Evolutionary conservation across 2,797 vertebrate genomes (phyloP).

Genomic region (Sternotherus odoratus): DNA sequence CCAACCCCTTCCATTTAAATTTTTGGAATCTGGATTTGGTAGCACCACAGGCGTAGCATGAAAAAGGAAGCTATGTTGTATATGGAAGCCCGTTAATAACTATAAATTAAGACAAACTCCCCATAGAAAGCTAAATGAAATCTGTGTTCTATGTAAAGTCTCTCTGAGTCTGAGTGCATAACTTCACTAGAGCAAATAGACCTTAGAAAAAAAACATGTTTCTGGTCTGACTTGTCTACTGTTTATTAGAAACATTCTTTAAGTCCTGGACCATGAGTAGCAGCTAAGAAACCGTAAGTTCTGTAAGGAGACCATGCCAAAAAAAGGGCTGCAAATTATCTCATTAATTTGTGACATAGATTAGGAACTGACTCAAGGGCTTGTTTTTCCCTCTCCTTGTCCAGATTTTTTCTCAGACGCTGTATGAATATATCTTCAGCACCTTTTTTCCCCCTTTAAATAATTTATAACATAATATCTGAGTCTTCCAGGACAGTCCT

Average conservation of each 20-base stretch:
- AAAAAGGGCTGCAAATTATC: background rate
- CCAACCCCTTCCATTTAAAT: background rate
- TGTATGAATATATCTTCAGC: background rate
- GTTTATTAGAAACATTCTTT: background rate
- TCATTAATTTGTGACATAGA: background rate
- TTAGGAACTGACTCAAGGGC: background rate
- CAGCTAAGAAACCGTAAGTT: background rate
- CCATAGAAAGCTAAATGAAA: constrained; percentile 7
- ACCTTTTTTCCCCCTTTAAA: background rate
- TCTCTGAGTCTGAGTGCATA: background rate
- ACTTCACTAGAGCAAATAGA: background rate
- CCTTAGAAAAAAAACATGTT: background rate
- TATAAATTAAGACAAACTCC: background rate
- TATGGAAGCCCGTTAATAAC: background rate
- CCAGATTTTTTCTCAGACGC: background rate
- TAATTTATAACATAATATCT: accelerated
- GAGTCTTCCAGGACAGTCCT: background rate
- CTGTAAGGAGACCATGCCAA: no score
- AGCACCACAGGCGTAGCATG: background rate
- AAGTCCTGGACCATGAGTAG: background rate
- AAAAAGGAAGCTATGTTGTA: background rate
- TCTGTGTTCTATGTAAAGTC: background rate
- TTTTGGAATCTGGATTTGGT: background rate
- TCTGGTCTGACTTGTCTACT: background rate
- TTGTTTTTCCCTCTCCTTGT: background rate